Conservation (phyloP, 2,113 vertebrate species). For the Cathartes aura region DNA sequence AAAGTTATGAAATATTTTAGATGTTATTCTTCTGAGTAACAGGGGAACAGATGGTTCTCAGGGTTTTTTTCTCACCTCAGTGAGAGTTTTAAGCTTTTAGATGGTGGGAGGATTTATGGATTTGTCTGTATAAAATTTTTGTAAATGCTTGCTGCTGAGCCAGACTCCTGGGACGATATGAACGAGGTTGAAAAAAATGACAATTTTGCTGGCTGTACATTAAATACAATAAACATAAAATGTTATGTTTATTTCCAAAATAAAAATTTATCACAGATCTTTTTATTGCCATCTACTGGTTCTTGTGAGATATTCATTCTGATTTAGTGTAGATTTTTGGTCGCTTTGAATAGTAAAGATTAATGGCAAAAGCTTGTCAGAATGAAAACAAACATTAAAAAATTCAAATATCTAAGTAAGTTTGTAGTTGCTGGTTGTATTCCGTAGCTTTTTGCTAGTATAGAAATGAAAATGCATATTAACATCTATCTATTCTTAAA, state of each 20-base stretch:
- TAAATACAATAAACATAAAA: not conserved
- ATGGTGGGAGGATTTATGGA: not conserved
- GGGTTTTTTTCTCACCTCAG: not conserved
- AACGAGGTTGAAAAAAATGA: not conserved
- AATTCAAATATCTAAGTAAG: not conserved
- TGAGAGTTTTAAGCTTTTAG: not conserved
- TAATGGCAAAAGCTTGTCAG: not conserved
- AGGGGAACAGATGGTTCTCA: not conserved
- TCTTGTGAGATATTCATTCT: not conserved
- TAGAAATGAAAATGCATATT: not conserved
- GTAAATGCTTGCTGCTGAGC: not conserved
- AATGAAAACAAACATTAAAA: not conserved
- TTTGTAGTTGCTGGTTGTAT: not conserved
- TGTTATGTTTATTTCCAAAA: not conserved
- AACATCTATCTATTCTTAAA: not conserved
- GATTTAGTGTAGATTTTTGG: not conserved
- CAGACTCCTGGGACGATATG: not conserved
- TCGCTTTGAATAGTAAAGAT: not conserved
- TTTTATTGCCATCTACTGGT: slow-evolving; percentile 56
- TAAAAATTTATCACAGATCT: not conserved
- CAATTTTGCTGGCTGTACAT: not conserved
- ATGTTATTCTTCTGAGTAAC: not conserved
- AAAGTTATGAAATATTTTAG: not conserved
- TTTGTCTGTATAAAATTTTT: not conserved
- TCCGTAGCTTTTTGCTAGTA: not conserved